Evolutionary conservation across 2,797 vertebrate species (phyloP).

Genomic region (Spinus pinus): DNA sequence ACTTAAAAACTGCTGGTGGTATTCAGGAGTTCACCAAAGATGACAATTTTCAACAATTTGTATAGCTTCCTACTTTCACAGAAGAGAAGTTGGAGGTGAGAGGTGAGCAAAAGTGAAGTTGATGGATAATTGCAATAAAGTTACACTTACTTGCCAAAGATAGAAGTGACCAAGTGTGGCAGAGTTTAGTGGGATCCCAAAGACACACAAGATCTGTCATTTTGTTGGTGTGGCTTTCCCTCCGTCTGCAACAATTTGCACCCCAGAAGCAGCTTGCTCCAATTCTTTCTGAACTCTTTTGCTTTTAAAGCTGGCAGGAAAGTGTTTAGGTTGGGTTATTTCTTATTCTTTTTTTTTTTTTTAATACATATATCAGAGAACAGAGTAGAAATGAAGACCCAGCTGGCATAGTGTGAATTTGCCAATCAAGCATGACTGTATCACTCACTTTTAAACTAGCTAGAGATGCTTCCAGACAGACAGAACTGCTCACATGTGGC

Average conservation of each 20-base stretch:
- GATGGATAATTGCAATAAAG: not conserved
- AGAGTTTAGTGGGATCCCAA: conserved; percentile 11
- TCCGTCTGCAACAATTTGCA: not conserved
- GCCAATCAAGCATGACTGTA: conserved; percentile 25
- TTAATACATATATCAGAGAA: conserved; percentile 15
- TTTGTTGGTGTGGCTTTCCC: not conserved
- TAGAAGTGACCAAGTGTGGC: not conserved
- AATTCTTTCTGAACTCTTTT: conserved; percentile 1
- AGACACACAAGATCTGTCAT: not conserved
- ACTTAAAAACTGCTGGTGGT: not conserved
- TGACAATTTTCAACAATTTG: not conserved
- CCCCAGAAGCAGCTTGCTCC: not conserved
- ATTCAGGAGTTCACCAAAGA: not conserved
- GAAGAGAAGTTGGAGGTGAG: conserved; percentile 14
- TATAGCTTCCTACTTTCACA: not conserved
- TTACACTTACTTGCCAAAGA: not conserved
- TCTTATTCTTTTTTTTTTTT: not conserved
- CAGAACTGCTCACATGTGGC: not conserved
- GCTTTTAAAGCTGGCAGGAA: conserved; percentile 1
- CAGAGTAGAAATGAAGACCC: conserved; percentile 43
- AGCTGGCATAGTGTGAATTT: conserved; percentile 54
- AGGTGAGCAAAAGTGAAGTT: conserved; percentile 25
- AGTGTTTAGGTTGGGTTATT: not conserved
- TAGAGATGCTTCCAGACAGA: conserved; percentile 2
- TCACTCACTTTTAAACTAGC: conserved; percentile 6